Percentiles rank a stretch among this genome's conserved stretches.
Evolutionary conservation across 2,888 invertebrate species (phyloP).

Genomic region (Fabriciana adippe): DNA sequence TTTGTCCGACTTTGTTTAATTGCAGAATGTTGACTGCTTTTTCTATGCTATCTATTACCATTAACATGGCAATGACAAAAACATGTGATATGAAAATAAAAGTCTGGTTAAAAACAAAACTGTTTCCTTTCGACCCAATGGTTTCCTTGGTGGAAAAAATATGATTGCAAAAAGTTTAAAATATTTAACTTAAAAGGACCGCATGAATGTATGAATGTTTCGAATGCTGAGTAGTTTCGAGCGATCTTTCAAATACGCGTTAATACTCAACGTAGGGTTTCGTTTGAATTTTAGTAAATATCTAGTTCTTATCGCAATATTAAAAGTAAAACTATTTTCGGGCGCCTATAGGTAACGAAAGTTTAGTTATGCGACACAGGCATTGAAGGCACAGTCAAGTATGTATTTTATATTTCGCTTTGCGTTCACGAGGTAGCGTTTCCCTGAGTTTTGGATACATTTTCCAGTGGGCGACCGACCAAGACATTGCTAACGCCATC

Average conservation of each 20-base stretch:
- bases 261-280: slow-evolving; percentile 5
- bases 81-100: slow-evolving; percentile 75
- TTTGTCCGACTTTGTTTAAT: slow-evolving; percentile 43
- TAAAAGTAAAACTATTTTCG: slow-evolving; percentile 3
- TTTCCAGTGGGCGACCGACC: slow-evolving; percentile 98
- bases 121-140: slow-evolving; percentile 78
- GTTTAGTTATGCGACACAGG: slow-evolving; percentile 23
- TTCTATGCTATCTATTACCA: slow-evolving; percentile 44
- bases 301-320: not conserved
- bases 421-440: slow-evolving; percentile 44
- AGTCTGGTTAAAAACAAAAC: slow-evolving; percentile 68
- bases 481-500: slow-evolving; percentile 96
- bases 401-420: slow-evolving; percentile 45
- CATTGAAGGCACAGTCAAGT: slow-evolving; percentile 41
- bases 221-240: slow-evolving; percentile 13
- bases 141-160: slow-evolving; percentile 48
- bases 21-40: slow-evolving; percentile 61
- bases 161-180: slow-evolving; percentile 16
- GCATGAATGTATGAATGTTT: slow-evolving; percentile 23
- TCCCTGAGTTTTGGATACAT: slow-evolving; percentile 64
- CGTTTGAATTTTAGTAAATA: not conserved
- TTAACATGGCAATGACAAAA: slow-evolving; percentile 42
- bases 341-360: slow-evolving; percentile 4
- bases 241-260: not conserved
- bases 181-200: slow-evolving; percentile 22